Evolutionary conservation across 2,797 vertebrate genomes (phyloP).

Genomic region (Pelodytes ibericus): DNA sequence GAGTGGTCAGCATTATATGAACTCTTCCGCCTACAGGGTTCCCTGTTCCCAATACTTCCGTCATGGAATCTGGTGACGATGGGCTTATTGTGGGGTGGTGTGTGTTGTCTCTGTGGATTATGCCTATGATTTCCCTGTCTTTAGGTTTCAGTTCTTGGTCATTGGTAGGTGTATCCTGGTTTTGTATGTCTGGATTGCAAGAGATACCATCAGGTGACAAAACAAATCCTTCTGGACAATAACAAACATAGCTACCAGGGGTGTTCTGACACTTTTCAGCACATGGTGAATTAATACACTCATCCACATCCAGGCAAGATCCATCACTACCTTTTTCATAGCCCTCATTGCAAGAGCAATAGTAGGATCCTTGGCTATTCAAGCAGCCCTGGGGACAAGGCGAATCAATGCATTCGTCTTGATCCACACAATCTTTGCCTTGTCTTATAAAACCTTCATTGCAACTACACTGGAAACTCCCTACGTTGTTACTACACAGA

Average conservation of each 20-base stretch:
- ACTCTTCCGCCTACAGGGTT: too few species aligned
- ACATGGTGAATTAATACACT: slow-evolving; percentile 67
- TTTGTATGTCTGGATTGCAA: slow-evolving; percentile 51
- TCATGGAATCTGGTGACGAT: neutral
- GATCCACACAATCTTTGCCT: slow-evolving; percentile 59
- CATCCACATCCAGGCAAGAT: slow-evolving; percentile 69
- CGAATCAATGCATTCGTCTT: slow-evolving; percentile 66
- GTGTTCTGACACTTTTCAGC: slow-evolving; percentile 66
- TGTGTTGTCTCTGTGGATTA: neutral
- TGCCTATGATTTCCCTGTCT: neutral
- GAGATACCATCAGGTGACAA: slow-evolving; percentile 38
- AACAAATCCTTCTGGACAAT: slow-evolving; percentile 60
- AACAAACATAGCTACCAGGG: slow-evolving; percentile 64
- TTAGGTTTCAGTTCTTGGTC: neutral
- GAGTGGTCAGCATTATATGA: neutral
- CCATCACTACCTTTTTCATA: slow-evolving; percentile 57
- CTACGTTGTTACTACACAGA: slow-evolving; percentile 53
- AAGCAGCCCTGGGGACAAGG: slow-evolving; percentile 70
- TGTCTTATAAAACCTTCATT: slow-evolving; percentile 59
- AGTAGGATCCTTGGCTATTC: slow-evolving; percentile 69
- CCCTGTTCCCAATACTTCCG: neutral
- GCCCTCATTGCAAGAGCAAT: slow-evolving; percentile 68
- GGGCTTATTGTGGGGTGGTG: neutral
- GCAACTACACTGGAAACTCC: slow-evolving; percentile 67
- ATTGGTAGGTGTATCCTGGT: neutral